Base-by-base conservation (phyloP, 2,797 vertebrate genomes). In the Alectoris magna region DNA sequence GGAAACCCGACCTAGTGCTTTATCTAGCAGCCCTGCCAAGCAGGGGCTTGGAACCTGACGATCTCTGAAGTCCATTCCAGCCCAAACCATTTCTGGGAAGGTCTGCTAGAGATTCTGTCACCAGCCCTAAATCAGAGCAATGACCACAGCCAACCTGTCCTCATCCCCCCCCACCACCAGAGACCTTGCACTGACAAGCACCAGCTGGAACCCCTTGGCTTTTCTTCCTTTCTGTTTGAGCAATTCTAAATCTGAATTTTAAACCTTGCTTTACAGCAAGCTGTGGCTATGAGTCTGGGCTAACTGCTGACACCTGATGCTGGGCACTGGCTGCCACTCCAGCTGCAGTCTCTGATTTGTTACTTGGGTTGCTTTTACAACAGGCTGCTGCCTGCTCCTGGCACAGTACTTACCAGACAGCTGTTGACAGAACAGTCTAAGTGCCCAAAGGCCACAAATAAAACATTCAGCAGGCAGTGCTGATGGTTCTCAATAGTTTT, bases 361-460 rank as follows among this genome's bases (percentile, higher is more conserved):
- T 90, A 78, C 63, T 91, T 79, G 73, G n/a, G 6, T 18, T 90
- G 93, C 84, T 94, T 78, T 95, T 84, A 68, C 43, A 17, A 77
- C 39, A 39, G 73, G 71, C 91, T 49, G 34, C n/a, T 70, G 91
- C 89, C 63, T 85, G 83, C 84, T 84, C 41, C 27, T 59, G 72
- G 86, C 88, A 96, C 90, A 71, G 90, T 70, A 88, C 91, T 87
- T 91, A 93, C 82, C 74, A 66, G 91, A 91, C 94, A 94, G 87
- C 80, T 49, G 62, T 8, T 92, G 80, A 84, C 81, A 94, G 92
- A 83, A 90, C 90, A 94, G 79, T 38, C 41, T 93, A 64, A 91
- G 90, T 55, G 88, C 86, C 74, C 70, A 38, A 87, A 62, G 78
- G 44, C 84, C 86, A 95, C 88, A 88, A 95, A 91, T 90, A 90